Conservation (phyloP, 2,888 invertebrate genomes). For the Sminthurides aquaticus region DNA sequence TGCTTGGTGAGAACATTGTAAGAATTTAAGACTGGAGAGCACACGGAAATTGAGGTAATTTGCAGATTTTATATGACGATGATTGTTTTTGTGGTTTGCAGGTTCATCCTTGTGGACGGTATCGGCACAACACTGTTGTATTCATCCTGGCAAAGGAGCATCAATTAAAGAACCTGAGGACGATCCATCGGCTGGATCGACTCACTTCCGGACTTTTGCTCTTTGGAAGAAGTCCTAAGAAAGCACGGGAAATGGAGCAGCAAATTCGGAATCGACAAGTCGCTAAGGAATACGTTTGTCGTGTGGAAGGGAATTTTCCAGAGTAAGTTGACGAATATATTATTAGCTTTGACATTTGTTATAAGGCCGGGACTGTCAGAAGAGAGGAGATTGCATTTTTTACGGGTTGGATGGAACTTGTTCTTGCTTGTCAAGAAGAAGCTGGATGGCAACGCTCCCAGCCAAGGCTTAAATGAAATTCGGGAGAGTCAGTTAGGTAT, state of each 20-base stretch:
- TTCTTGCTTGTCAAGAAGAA: no score
- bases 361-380: no score
- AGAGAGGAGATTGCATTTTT: no score
- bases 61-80: no score
- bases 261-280: conserved; percentile 86
- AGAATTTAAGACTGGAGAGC: no score
- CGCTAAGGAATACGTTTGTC: conserved; percentile 88
- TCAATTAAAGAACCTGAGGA: conserved; percentile 83
- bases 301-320: conserved; percentile 89
- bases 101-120: conserved; percentile 97
- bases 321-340: conserved; percentile 63
- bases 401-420: no score
- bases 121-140: conserved; percentile 92
- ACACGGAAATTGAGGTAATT: no score
- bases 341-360: conserved; percentile 2
- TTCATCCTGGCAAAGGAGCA: conserved; percentile 95
- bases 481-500: no score
- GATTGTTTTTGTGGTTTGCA: no score
- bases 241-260: conserved; percentile 89
- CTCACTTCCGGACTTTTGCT: conserved; percentile 89
- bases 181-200: conserved; percentile 91
- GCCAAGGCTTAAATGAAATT: no score
- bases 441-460: no score
- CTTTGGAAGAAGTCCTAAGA: conserved; percentile 86
- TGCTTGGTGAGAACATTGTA: no score